Conservation (phyloP, 2,113 vertebrate genomes). For the Regulus satrapa region DNA sequence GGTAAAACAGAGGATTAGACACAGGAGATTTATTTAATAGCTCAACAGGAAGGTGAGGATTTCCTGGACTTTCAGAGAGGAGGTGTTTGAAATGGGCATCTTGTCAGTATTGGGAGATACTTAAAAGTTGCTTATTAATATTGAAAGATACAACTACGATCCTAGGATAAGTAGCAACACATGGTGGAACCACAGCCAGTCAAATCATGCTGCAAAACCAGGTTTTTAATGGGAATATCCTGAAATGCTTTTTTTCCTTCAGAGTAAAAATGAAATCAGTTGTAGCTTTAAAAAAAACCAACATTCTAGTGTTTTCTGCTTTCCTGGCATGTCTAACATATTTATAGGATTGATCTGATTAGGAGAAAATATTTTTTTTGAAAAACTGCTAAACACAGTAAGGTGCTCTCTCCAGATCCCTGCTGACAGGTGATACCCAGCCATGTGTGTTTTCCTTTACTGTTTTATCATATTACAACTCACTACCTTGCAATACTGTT, state of each 20-base stretch:
- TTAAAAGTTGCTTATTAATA: background rate
- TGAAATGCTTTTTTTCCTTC: background rate
- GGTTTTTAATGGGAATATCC: background rate
- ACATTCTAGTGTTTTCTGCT: background rate
- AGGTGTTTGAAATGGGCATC: background rate
- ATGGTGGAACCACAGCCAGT: background rate
- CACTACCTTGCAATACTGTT: conserved; percentile 6
- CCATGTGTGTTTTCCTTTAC: background rate
- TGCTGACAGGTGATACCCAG: background rate
- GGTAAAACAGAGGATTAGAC: background rate
- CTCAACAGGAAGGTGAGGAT: background rate
- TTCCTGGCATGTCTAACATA: background rate
- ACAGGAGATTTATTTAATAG: background rate
- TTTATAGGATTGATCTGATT: background rate
- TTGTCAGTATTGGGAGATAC: background rate
- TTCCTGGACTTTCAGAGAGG: background rate
- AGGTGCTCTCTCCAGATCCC: background rate
- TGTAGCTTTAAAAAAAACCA: background rate
- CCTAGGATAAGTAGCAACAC: background rate
- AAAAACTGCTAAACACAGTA: background rate
- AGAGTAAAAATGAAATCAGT: background rate
- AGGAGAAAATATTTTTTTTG: background rate
- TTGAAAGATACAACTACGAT: background rate
- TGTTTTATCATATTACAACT: background rate
- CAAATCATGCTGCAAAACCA: background rate